Conservation (phyloP, 2,888 invertebrate species). For the Hecatera dysodea region DNA sequence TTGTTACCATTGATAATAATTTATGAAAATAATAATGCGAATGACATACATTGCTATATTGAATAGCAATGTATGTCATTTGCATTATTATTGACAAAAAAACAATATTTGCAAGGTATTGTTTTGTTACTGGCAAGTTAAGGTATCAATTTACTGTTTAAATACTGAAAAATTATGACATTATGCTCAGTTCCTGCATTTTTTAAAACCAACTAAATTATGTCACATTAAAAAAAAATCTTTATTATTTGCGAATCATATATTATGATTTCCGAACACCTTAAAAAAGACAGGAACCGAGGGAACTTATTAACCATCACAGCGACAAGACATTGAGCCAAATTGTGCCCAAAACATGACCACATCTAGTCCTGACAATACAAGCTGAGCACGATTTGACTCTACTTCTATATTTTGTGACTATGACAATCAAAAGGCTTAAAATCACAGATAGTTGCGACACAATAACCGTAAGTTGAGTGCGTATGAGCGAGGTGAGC, state of each 20-base stretch:
- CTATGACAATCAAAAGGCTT: not conserved
- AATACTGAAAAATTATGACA: not conserved
- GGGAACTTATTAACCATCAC: not conserved
- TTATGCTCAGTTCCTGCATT: not conserved
- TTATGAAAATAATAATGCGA: slow-evolving; percentile 6
- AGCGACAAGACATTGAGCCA: not conserved
- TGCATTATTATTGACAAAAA: slow-evolving; percentile 8
- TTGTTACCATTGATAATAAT: slow-evolving; percentile 6
- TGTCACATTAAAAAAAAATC: not conserved
- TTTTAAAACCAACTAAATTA: not conserved
- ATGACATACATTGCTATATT: slow-evolving; percentile 15
- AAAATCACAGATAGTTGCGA: not conserved
- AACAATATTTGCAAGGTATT: slow-evolving; percentile 9
- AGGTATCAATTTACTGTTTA: slow-evolving; percentile 28
- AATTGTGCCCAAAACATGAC: not conserved
- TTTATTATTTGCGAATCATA: too few species aligned
- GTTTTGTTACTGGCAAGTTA: not conserved
- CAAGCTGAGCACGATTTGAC: not conserved
- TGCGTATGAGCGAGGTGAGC: not conserved
- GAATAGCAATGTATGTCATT: slow-evolving; percentile 16
- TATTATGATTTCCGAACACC: not conserved
- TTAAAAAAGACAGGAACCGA: not conserved
- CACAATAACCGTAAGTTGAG: not conserved
- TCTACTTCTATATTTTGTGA: slow-evolving; percentile 2
- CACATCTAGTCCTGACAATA: too few species aligned